Conservation (phyloP, 2,888 invertebrate genomes). For the Cabera pusaria region DNA sequence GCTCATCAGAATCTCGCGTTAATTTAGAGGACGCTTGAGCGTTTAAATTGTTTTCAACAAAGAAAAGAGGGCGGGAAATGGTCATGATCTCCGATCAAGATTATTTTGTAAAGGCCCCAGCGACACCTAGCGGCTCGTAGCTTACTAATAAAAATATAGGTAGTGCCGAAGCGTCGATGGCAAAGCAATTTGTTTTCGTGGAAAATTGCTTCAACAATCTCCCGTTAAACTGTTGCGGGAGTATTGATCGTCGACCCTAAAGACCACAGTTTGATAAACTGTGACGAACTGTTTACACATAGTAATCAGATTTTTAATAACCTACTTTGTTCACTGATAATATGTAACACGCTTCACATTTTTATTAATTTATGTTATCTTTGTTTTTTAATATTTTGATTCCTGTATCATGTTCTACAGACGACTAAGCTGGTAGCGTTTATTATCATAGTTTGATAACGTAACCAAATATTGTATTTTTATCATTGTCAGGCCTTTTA, state of each 20-base stretch:
- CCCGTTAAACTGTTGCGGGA: conserved; percentile 15
- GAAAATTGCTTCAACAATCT: conserved; percentile 20
- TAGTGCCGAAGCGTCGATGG: conserved; percentile 11
- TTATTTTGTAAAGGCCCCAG: conserved; percentile 6
- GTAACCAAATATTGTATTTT: too few relatives aligned
- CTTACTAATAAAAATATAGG: conserved; percentile 13
- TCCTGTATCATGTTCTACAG: too few relatives aligned
- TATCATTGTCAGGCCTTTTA: too few relatives aligned
- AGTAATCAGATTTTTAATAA: too few relatives aligned
- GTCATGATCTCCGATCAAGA: conserved; percentile 5
- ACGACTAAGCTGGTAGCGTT: too few relatives aligned
- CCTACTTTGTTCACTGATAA: too few relatives aligned
- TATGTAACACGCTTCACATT: too few relatives aligned
- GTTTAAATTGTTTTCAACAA: conserved; percentile 13
- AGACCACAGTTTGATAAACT: conserved; percentile 15
- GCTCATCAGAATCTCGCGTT: conserved; percentile 15
- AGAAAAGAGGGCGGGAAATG: conserved; percentile 11
- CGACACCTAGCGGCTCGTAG: conserved; percentile 9
- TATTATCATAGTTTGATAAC: too few relatives aligned
- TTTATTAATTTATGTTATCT: too few relatives aligned
- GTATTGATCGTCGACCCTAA: conserved; percentile 12
- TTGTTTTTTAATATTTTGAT: too few relatives aligned
- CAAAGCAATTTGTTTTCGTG: conserved; percentile 19
- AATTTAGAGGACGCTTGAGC: conserved; percentile 12
- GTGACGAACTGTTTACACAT: not conserved